Percentiles rank a stretch among this genome's conserved stretches.
phyloP scores from a whole-genome alignment of 53 echinoderm and acorn worm genomes.

The Luidia sarsii region DNA sequence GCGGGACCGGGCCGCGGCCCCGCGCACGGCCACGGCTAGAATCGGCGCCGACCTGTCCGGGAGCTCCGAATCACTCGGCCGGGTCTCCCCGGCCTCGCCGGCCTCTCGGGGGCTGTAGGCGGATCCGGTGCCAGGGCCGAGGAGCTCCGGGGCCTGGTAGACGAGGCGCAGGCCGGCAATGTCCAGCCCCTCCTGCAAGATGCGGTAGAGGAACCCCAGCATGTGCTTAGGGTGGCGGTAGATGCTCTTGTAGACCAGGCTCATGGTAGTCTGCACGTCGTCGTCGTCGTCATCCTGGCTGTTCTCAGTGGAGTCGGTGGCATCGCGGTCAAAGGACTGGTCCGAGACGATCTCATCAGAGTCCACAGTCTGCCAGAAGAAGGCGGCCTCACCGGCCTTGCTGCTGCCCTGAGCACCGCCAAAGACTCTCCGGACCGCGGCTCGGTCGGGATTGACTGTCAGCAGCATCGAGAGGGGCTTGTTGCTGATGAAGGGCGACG shows the following conservation, averaged over 20 bases:
- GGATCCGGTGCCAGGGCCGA: slow-evolving; percentile 2
- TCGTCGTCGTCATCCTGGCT: slow-evolving; percentile 60
- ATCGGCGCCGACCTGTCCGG: slow-evolving; percentile 62
- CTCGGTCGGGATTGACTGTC: slow-evolving; percentile 54
- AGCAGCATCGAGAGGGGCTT: slow-evolving; percentile 81
- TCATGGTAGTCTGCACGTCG: slow-evolving; percentile 89
- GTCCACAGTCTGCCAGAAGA: slow-evolving; percentile 93
- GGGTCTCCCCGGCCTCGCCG: background rate
- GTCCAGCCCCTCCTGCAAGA: slow-evolving; percentile 86
- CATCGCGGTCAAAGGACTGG: no score
- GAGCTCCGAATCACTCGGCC: slow-evolving; percentile 7
- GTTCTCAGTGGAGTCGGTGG: no score
- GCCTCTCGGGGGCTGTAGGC: slow-evolving; percentile 1
- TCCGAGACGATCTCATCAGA: slow-evolving; percentile 65
- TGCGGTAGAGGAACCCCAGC: slow-evolving; percentile 76
- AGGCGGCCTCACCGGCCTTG: slow-evolving; percentile 60
- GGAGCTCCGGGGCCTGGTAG: slow-evolving; percentile 66
- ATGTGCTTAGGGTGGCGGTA: slow-evolving; percentile 65
- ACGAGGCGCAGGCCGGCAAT: slow-evolving; percentile 78
- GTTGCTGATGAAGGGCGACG: slow-evolving; percentile 71
- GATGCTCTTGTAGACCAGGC: slow-evolving; percentile 73
- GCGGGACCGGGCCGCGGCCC: slow-evolving; percentile 72
- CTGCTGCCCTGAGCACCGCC: no score
- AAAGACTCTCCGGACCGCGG: slow-evolving; percentile 64
- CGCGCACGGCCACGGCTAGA: slow-evolving; percentile 72